Conservation (phyloP, 64 coral and sea anemone genomes). For the Pocillopora verrucosa region DNA sequence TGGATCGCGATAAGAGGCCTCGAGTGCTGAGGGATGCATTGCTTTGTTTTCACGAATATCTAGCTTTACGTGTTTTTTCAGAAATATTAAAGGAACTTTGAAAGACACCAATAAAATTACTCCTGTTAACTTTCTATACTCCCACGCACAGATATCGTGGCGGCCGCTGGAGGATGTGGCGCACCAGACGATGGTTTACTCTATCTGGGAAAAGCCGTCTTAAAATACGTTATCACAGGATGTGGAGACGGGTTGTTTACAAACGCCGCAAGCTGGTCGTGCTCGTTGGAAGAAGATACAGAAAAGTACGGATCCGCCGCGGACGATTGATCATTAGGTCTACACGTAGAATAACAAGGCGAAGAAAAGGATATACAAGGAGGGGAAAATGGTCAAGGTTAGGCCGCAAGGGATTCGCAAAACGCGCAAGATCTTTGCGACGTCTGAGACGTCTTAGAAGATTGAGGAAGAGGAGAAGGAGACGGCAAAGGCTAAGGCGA, state of each 20-base stretch:
- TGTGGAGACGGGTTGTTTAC: neutral
- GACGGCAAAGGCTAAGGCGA: neutral
- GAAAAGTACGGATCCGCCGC: neutral
- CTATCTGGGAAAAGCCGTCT: neutral
- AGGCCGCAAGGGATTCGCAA: neutral
- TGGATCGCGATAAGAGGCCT: too few species aligned
- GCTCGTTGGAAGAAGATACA: neutral
- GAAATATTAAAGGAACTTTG: too few species aligned
- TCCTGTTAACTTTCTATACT: neutral
- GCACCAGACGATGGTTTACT: neutral
- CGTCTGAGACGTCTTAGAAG: neutral
- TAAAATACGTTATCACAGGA: neutral
- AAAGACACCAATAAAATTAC: neutral
- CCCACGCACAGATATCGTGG: neutral
- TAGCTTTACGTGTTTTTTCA: too few species aligned
- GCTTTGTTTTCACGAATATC: too few species aligned
- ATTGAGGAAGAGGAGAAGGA: neutral
- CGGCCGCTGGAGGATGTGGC: conserved; percentile 3
- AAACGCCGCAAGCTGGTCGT: neutral
- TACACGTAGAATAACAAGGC: neutral
- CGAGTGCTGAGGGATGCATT: too few species aligned
- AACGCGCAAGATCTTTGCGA: neutral
- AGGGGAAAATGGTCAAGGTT: neutral
- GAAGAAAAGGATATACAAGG: neutral
- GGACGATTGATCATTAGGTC: neutral